Base-by-base conservation (phyloP, 2,113 vertebrate species). In the Pantherophis guttatus region DNA sequence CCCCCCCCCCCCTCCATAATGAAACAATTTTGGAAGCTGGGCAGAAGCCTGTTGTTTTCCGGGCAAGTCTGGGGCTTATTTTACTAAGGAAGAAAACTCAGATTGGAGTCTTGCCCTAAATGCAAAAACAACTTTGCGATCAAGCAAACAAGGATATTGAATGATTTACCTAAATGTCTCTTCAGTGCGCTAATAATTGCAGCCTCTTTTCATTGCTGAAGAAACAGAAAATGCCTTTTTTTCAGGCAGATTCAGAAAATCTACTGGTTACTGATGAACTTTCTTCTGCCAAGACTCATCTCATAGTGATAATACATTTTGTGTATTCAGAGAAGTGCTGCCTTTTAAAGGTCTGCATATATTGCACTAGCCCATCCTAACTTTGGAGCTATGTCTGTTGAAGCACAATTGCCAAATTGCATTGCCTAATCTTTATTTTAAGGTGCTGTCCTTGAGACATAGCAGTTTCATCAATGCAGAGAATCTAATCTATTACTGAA, bases 21-120 rank as follows among this genome's bases (percentile, higher is more conserved):
- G 70, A 88, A 94, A 54, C 87, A 93, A 93, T 92, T 93, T 93
- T 52, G 55, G 24, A 91, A 93, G 13, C 10, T 54, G 12, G 88
- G 70, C 95, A 87, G 44, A 2, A 93, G 91, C 92, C 85, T 89
- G 89, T 92, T 93, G 62, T 65, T 50, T 91, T 88, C 21, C 10
- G 8, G n/a, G 33, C 17, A 57, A 23, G 52, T 39, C 90, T 91
- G 86, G 59, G 59, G 93, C 95, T 93, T 93, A 57, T 88, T 92
- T 89, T 94, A 90, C 93, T 94, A 93, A 94, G 93, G 81, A 91
- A 48, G 48, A 92, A 93, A 93, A 93, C 92, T 92, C 91, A 95
- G 94, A 91, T 91, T 92, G 96, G 96, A 87, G 87, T 93, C 91
- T 87, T n/a, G 12, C 59, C 55, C 17, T 17, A 52, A 53, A 54